Conservation (phyloP, 1,140 invertebrate genomes). For the Choristoneura fumiferana region DNA sequence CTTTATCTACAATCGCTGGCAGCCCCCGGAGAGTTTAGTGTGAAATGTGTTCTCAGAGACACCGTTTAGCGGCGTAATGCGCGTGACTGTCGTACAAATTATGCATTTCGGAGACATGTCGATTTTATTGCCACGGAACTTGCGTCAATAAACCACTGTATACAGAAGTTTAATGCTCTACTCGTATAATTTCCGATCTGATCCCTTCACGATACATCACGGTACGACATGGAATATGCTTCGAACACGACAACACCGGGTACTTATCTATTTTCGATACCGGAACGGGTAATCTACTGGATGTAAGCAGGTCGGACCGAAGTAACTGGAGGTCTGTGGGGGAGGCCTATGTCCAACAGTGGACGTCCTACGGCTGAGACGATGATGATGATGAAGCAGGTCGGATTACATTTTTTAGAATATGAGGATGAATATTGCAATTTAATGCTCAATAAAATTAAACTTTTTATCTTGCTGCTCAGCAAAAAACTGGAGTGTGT, state of each 20-base stretch:
- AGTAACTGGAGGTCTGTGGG: too few species aligned
- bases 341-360: too few species aligned
- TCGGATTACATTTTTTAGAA: too few species aligned
- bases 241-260: conserved; percentile 23
- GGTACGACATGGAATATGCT: conserved; percentile 41
- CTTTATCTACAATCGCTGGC: conserved; percentile 67
- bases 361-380: too few species aligned
- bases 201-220: conserved; percentile 48
- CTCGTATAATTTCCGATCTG: conserved; percentile 67
- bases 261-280: conserved; percentile 13
- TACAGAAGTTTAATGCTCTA: conserved; percentile 64
- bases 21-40: conserved; percentile 63
- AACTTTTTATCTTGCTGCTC: too few species aligned
- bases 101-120: conserved; percentile 73
- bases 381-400: too few species aligned
- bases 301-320: not conserved
- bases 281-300: not conserved
- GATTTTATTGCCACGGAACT: conserved; percentile 75
- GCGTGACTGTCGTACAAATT: conserved; percentile 74
- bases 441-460: too few species aligned
- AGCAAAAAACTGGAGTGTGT: too few species aligned
- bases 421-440: too few species aligned
- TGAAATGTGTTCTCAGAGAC: conserved; percentile 74
- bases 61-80: conserved; percentile 72
- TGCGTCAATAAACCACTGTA: conserved; percentile 72